Conservation (phyloP, 2,113 vertebrate species). For the Clarias macrocephalus region DNA sequence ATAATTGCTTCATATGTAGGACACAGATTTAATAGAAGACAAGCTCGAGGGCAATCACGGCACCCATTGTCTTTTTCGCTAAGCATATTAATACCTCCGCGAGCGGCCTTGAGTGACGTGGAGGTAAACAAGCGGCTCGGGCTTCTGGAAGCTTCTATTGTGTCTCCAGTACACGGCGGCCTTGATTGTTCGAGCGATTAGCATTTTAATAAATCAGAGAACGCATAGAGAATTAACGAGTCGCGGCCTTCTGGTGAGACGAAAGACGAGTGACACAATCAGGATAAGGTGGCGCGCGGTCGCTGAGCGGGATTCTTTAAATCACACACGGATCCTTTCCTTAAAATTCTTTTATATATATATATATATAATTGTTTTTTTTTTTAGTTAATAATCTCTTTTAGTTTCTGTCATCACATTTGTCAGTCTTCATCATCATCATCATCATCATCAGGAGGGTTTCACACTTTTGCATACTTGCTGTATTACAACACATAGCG, state of each 20-base stretch:
- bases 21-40: conserved; percentile 53
- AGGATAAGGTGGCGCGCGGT: background rate
- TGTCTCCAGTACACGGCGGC: conserved; percentile 10
- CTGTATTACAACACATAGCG: background rate
- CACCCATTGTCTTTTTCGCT: conserved; percentile 42
- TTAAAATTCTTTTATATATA: background rate
- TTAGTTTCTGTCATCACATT: background rate
- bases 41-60: conserved; percentile 47
- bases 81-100: conserved; percentile 48
- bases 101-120: conserved; percentile 32
- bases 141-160: conserved; percentile 37
- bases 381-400: background rate
- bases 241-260: conserved; percentile 12
- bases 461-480: background rate
- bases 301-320: background rate
- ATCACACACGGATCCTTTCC: background rate
- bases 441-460: background rate
- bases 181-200: conserved; percentile 38
- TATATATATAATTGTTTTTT: too few relatives aligned
- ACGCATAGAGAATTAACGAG: conserved; percentile 25
- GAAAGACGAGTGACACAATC: background rate
- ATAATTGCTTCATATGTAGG: conserved; percentile 49
- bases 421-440: background rate
- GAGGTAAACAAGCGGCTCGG: conserved; percentile 43
- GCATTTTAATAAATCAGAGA: conserved; percentile 36